phyloP scores from a whole-genome alignment of 2,113 vertebrate genomes.

The Pandion haliaetus region DNA sequence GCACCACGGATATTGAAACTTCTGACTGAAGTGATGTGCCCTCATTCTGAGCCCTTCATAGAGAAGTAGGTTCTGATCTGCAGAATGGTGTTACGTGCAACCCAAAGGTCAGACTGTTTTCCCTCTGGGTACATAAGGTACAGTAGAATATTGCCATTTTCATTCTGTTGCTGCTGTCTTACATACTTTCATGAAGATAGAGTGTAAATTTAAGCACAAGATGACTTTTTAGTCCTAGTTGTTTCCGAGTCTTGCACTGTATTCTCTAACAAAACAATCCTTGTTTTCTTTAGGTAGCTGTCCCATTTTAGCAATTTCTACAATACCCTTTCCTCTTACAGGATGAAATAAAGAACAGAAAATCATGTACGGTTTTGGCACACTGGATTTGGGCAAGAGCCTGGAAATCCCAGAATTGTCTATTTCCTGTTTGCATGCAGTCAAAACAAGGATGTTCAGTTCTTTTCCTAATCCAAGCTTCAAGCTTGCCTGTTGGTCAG shows the following conservation, averaged over 20 bases:
- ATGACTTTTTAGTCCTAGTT: conserved; percentile 26
- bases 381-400: conserved; percentile 10
- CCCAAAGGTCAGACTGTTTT: neutral
- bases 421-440: conserved; percentile 27
- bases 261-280: conserved; percentile 36
- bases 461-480: neutral
- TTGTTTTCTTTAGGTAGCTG: conserved; percentile 9
- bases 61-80: neutral
- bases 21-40: neutral
- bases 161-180: conserved; percentile 31
- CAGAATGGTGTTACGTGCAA: neutral
- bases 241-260: conserved; percentile 42
- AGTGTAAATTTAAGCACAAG: conserved; percentile 56
- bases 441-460: neutral
- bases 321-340: neutral
- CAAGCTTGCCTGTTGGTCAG: neutral
- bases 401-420: conserved; percentile 7
- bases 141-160: conserved; percentile 1
- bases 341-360: conserved; percentile 1
- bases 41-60: neutral
- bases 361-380: neutral
- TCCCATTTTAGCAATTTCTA: conserved; percentile 3
- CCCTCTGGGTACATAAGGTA: neutral
- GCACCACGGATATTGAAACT: neutral
- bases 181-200: conserved; percentile 9